Evolutionary conservation across 2,888 invertebrate genomes (phyloP).

Genomic region (Fabriciana adippe): DNA sequence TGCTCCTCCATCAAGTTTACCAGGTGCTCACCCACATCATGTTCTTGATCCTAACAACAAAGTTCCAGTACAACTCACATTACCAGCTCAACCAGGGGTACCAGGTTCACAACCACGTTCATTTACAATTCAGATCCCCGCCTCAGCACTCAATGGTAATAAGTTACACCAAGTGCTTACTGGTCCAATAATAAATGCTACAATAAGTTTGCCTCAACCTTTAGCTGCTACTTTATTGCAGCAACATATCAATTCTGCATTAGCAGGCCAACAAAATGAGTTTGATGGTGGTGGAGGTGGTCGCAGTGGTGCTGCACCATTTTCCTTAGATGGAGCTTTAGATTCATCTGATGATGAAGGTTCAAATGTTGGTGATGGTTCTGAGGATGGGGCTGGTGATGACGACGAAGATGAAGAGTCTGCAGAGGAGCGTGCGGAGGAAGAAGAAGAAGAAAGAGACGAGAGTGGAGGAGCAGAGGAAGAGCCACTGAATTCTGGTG

Average conservation of each 20-base stretch:
- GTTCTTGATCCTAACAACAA: constrained; percentile 72
- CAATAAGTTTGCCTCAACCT: constrained; percentile 92
- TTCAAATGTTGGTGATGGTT: constrained; percentile 80
- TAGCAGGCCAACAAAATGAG: constrained; percentile 79
- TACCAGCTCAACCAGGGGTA: constrained; percentile 90
- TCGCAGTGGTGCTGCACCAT: constrained; percentile 69
- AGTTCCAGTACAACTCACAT: constrained; percentile 86
- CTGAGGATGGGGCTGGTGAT: constrained; percentile 87
- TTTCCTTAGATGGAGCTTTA: constrained; percentile 84
- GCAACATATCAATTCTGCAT: constrained; percentile 92
- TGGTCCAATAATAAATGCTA: constrained; percentile 93
- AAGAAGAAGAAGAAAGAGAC: constrained; percentile 87
- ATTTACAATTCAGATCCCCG: constrained; percentile 95
- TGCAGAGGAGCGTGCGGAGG: constrained; percentile 84
- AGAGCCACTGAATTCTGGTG: constrained; percentile 97
- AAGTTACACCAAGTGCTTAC: constrained; percentile 88
- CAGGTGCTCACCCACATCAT: constrained; percentile 68
- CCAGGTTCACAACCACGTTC: constrained; percentile 87
- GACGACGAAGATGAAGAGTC: constrained; percentile 91
- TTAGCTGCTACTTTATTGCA: constrained; percentile 92
- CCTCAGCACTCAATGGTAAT: constrained; percentile 89
- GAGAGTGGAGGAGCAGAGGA: constrained; percentile 85
- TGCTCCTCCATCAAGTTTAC: constrained; percentile 58
- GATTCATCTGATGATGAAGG: constrained; percentile 90
- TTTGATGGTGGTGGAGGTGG: constrained; percentile 78